Base-by-base conservation (phyloP, 2,888 invertebrate species). In the Chymomyza procnemis region DNA sequence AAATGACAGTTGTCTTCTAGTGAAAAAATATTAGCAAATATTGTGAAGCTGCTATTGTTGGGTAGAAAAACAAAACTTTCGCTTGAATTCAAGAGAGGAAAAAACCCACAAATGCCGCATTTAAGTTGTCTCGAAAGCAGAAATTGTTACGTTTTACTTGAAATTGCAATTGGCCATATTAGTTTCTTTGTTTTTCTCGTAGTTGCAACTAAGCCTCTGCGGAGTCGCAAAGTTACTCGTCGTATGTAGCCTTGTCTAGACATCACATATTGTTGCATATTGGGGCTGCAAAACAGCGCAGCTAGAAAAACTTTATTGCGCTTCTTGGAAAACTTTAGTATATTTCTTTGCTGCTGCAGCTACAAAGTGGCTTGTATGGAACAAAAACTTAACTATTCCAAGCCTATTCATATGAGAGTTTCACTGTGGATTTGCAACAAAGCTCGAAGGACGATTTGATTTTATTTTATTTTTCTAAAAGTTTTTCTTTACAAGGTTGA, bases 1-100 rank as follows among this genome's bases (percentile, higher is more conserved):
- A 71, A 74, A 67, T 70, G 69, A 59, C 41, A 52, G 52, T 54
- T 14, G 56, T 30, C 30, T 8, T 30, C 30, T 8, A 12, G 26
- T 56, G 30, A 18, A 21, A 12, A 21, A 41, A 41, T 41, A 12
- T 41, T 41, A 41, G 16, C 50, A 50, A n/a, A 50, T 8, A 6
- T 18, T 19, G 50, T 50, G 16, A 16, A 6, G n/a, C 12, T 50
- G 50, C 18, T 19, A 9, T 50, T n/a, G 16, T 9, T 50, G 16
- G 1, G 50, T 26, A 26, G n/a, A n/a, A 56, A 30, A 14, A 30
- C 4, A 56, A 56, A 30, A 56, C 56, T 26, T 56, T 56, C 26
- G 50, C 50, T 18, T 18, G 19, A 50, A 50, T 50, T 50, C 2
- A 50, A 26, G 34, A n/a, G n/a, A n/a, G n/a, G n/a, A 16, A 56